Evolutionary conservation across 2,113 vertebrate genomes (phyloP).

Genomic region (Poecilia latipinna): DNA sequence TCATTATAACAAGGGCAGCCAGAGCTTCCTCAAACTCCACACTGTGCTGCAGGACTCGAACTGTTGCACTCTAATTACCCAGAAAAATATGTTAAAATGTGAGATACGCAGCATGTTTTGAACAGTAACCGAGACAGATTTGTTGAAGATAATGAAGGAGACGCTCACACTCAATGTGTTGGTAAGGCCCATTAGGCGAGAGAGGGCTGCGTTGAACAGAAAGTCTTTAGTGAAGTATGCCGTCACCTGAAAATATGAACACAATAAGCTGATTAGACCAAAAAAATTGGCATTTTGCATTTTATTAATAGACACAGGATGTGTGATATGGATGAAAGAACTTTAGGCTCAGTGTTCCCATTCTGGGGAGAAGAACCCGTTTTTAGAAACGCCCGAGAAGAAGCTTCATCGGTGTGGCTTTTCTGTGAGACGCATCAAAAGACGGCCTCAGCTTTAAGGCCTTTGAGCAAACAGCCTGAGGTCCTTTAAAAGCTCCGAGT

Average conservation of each 20-base stretch:
- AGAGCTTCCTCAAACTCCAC: constrained; percentile 91
- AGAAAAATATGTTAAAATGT: neutral
- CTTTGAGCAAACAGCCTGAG: constrained; percentile 62
- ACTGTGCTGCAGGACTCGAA: constrained; percentile 85
- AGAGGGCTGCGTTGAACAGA: constrained; percentile 91
- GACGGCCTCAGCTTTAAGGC: constrained; percentile 54
- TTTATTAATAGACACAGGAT: neutral
- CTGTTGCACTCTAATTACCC: constrained; percentile 81
- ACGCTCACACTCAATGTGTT: constrained; percentile 86
- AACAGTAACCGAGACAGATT: neutral
- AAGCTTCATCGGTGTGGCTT: constrained; percentile 54
- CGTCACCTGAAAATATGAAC: constrained; percentile 84
- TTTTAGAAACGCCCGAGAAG: constrained; percentile 26
- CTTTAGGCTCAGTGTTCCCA: constrained; percentile 42
- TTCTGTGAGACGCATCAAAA: constrained; percentile 71
- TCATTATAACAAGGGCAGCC: constrained; percentile 86
- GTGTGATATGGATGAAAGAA: neutral
- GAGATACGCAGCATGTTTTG: neutral
- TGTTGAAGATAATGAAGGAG: neutral
- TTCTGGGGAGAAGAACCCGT: constrained; percentile 51
- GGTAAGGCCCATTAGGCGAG: constrained; percentile 91
- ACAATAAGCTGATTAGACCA: neutral
- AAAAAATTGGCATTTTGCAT: neutral
- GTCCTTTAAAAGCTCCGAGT: constrained; percentile 60
- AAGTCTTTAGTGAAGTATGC: constrained; percentile 88